Conservation (phyloP, 2,888 invertebrate species). For the Coenonympha arcania region DNA sequence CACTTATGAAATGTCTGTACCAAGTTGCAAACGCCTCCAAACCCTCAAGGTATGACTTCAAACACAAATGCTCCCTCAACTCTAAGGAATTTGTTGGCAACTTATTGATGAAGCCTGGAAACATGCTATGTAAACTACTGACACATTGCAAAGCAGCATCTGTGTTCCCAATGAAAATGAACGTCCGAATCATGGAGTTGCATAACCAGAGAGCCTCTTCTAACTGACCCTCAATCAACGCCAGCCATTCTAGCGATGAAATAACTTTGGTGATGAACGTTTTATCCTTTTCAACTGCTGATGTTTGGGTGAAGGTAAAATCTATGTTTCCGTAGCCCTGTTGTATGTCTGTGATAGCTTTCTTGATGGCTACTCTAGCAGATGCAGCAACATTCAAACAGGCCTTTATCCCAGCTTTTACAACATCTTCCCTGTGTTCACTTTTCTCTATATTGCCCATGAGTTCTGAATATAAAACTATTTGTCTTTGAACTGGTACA, state of each 20-base stretch:
- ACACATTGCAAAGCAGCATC: slow-evolving; percentile 87
- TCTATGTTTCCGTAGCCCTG: slow-evolving; percentile 67
- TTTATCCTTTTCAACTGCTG: slow-evolving; percentile 73
- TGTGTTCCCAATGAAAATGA: slow-evolving; percentile 85
- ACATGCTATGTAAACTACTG: slow-evolving; percentile 51
- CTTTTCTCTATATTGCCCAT: slow-evolving; percentile 78
- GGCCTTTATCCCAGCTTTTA: slow-evolving; percentile 81
- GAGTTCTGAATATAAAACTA: slow-evolving; percentile 78
- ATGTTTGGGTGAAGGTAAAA: slow-evolving; percentile 78
- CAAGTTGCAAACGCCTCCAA: slow-evolving; percentile 91
- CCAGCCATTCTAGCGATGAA: slow-evolving; percentile 87
- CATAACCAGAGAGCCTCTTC: slow-evolving; percentile 88
- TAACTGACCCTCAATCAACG: slow-evolving; percentile 83
- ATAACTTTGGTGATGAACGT: slow-evolving; percentile 58
- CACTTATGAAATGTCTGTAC: slow-evolving; percentile 87
- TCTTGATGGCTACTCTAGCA: slow-evolving; percentile 88
- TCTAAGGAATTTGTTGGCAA: slow-evolving; percentile 59
- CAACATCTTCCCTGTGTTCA: slow-evolving; percentile 77
- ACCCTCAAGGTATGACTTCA: slow-evolving; percentile 89
- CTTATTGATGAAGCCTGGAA: slow-evolving; percentile 51
- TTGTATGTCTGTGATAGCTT: slow-evolving; percentile 69
- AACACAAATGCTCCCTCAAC: slow-evolving; percentile 88
- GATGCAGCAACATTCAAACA: slow-evolving; percentile 89
- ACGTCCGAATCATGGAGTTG: slow-evolving; percentile 90
- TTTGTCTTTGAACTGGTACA: slow-evolving; percentile 74